Evolutionary conservation across 2,888 invertebrate genomes (phyloP).

Genomic region (Latheticus oryzae): DNA sequence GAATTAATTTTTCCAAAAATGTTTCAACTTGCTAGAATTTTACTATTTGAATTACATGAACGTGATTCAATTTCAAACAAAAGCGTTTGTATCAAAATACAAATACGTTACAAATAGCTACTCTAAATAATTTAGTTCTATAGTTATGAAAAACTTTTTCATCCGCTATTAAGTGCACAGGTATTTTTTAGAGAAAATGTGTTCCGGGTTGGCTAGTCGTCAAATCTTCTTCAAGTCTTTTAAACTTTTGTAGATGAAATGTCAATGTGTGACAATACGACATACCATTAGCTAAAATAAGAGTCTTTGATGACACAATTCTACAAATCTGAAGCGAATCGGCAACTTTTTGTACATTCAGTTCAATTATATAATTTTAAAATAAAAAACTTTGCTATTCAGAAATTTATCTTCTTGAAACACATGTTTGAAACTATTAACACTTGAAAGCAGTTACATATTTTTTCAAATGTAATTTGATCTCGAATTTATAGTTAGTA

Average conservation of each 20-base stretch:
- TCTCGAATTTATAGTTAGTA: no score
- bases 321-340: no score
- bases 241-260: constrained; percentile 47
- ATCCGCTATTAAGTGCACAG: constrained; percentile 17
- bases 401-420: no score
- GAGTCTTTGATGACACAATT: no score
- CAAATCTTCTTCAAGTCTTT: constrained; percentile 45
- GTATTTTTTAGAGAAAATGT: constrained; percentile 36
- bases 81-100: no score
- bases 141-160: no score
- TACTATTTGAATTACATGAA: constrained; percentile 2
- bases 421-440: no score
- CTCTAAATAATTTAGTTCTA: no score
- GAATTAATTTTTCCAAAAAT: neutral
- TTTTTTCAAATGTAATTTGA: no score
- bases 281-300: constrained; percentile 51
- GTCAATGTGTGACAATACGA: constrained; percentile 50
- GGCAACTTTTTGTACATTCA: neutral
- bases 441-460: no score
- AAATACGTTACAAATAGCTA: no score
- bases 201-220: constrained; percentile 53
- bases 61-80: constrained; percentile 20
- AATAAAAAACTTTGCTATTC: neutral
- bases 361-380: neutral
- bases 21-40: neutral